Base-by-base conservation (phyloP, 2,797 vertebrate species). In the Halcyon leucocephala region DNA sequence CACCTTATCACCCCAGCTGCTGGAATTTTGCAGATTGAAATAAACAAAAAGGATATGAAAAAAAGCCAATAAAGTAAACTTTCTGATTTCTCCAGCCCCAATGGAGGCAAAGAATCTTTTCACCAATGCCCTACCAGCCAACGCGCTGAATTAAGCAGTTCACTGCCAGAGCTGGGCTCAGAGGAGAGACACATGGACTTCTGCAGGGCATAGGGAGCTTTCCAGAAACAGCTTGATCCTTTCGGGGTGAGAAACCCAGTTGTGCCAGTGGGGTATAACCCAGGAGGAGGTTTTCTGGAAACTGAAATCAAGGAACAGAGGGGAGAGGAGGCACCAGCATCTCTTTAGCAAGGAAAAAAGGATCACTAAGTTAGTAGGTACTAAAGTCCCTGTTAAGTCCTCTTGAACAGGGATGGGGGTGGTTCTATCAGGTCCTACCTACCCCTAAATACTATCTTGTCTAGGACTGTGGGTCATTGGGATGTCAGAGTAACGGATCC, bases 161-260 rank as follows among this genome's bases (percentile, higher is more conserved):
- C 13, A 20, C 0, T 0, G 39, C 22, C 4, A 26, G 54, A 74
- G 1, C 24, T 79, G 49, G 8, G 22, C 31, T 78, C 42, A 42
- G 39, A 70, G 24, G 18, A 78, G 55, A 10, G 4, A 46, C 16
- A 26, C 14, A 29, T 0, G 0, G 39, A 70, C 14, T 18, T 67
- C 25, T 28, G 69, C 25, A 77, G 41, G 15, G 10, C 12, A 77
- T 8, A 35, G 12, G 12, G 10, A 69, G 25, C 12, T 49, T 69
- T 80, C 37, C 51, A 73, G 64, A 71, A 20, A 48, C 1, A n/a
- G 0, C 24, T 37, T 64, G 35, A 52, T 55, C 21, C 35, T 84
- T 65, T 55, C 52, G 71, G n/a, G 11, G 6, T 73, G 48, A 73
- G 29, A 54, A 76, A 66, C 8, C 17, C 22, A 21, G 14, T 8